Base-by-base conservation (phyloP, 1,140 invertebrate species). In the Oncopeltus fasciatus region DNA sequence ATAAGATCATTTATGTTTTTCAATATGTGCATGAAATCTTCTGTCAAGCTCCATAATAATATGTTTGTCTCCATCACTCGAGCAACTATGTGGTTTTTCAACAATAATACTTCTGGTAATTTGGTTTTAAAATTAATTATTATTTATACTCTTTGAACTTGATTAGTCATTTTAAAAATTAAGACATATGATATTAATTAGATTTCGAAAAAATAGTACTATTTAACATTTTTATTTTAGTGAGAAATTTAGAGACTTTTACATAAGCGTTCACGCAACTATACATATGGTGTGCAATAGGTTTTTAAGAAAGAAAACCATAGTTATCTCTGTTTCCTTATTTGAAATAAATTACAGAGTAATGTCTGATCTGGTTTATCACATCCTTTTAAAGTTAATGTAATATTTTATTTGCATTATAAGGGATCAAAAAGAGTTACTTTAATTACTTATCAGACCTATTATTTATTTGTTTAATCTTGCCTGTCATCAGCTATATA, bases 71-170 rank as follows among this genome's bases (percentile, higher is more conserved):
- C 83, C 56, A 81, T 96, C 1, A 81, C 92, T 26, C 78, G 84
- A 5, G 85, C 88, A 0, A 87, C 85, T 0, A 92, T 95, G 80
- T 77, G 80, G 8, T 95, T 95, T 74, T 95, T 95, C 73, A 91
- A 92, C 66, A 85, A 82, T 9, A 94, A 95, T 72, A 84, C 88
- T 4, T 81, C 70, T 11, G 82, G 75, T 73, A 67, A 60, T 24
- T 63, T 2, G 5, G 5, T 38, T 38, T 5, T 38, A 38, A 38
- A 38, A 38, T 38, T 38, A 38, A 5, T 14, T 38, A 14, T 38
- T 38, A 8, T 38, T 38, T 8, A 38, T 38, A 38, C n/a, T n/a
- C 31, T 38, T 38, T 38, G 14, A 38, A 8, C 5, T 38, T 8
- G 31, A 14, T 8, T 8, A 38, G 14, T 5, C 14, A 8, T 8